These are phyloP conservation scores for Cynodonichthys magdalenae DNA, from an alignment of 2,797 vertebrate genomes.

Conservation along the genomic window DNA sequence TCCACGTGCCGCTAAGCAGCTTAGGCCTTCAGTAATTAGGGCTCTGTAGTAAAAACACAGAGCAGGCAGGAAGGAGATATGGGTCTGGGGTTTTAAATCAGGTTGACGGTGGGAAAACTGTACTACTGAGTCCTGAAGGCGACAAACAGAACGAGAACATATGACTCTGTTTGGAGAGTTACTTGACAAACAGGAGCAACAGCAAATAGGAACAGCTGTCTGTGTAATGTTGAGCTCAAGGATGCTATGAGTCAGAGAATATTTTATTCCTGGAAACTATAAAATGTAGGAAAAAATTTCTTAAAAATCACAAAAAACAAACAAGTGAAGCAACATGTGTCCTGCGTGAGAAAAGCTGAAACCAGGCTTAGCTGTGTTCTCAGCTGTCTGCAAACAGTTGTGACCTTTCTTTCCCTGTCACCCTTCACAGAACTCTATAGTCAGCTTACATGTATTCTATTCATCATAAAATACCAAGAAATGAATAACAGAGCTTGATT, in stretches of 20 bases:
- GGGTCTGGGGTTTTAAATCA: slow-evolving; percentile 35
- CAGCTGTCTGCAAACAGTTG: slow-evolving; percentile 15
- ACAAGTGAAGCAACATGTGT: not conserved
- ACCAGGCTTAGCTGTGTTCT: slow-evolving; percentile 4
- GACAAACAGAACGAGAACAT: not conserved
- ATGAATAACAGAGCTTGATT: slow-evolving; percentile 14
- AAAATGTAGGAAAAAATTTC: slow-evolving; percentile 4
- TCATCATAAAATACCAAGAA: slow-evolving; percentile 1
- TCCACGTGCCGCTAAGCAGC: slow-evolving; percentile 78
- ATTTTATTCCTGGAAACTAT: slow-evolving; percentile 15
- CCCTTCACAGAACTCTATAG: not conserved
- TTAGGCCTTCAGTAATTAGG: slow-evolving; percentile 76
- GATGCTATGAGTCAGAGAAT: slow-evolving; percentile 9
- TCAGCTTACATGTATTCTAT: slow-evolving; percentile 10
- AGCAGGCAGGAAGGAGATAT: slow-evolving; percentile 36
- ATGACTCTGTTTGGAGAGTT: slow-evolving; percentile 12
- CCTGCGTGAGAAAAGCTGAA: slow-evolving; percentile 1
- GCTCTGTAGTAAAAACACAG: slow-evolving; percentile 74
- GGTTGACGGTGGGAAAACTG: slow-evolving; percentile 5
- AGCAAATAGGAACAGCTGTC: slow-evolving; percentile 14
- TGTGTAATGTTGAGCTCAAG: slow-evolving; percentile 25
- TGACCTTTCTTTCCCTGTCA: slow-evolving; percentile 28
- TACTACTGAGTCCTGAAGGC: slow-evolving; percentile 16
- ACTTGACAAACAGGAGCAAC: slow-evolving; percentile 17
- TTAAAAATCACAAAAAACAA: slow-evolving; percentile 1